Conservation (phyloP, 2,797 vertebrate genomes). For the Apodemus agrarius region DNA sequence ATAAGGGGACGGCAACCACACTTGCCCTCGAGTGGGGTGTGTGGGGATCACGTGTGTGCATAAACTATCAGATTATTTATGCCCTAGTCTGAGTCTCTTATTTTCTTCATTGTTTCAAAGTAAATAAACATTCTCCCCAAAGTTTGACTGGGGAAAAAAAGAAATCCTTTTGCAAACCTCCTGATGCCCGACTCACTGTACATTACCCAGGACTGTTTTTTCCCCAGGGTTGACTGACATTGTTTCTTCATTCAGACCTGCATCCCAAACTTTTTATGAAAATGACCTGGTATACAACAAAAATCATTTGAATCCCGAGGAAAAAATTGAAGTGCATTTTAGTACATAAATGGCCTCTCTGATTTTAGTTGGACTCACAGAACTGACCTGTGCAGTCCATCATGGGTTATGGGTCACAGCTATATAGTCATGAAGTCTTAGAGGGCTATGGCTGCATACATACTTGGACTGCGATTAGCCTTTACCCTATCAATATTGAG, state of each 20-base stretch:
- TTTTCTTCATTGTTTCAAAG: background rate
- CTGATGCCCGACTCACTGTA: background rate
- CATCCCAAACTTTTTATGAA: constrained; percentile 8
- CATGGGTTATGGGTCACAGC: background rate
- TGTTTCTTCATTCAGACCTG: background rate
- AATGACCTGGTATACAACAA: background rate
- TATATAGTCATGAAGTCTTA: too few relatives aligned
- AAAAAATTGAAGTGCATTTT: constrained; percentile 57
- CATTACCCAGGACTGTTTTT: background rate
- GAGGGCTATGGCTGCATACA: too few relatives aligned
- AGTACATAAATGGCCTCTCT: background rate
- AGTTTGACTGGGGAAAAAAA: background rate
- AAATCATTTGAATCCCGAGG: constrained; percentile 28
- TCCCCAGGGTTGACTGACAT: background rate
- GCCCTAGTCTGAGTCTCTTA: background rate
- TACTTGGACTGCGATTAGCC: too few relatives aligned
- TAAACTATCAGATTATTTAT: background rate
- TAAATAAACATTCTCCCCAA: background rate
- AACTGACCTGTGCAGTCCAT: background rate
- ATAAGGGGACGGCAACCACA: background rate
- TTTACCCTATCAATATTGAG: background rate
- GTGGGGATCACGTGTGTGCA: background rate
- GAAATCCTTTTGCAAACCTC: background rate
- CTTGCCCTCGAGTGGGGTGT: background rate
- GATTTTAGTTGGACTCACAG: background rate